Conservation (phyloP, 1,140 invertebrate species). For the Stegodyphus dumicola region DNA sequence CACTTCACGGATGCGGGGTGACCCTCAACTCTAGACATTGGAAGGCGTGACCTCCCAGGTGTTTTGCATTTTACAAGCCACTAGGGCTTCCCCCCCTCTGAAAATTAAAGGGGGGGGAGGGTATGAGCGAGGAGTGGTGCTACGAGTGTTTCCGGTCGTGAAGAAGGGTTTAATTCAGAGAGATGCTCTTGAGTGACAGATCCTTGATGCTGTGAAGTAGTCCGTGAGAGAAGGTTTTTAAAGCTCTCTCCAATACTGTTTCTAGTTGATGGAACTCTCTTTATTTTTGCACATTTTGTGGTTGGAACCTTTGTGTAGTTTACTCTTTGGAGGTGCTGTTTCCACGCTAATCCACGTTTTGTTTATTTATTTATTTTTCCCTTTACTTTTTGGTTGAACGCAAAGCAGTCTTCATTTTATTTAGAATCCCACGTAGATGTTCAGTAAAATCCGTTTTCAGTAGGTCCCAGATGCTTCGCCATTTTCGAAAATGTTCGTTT, state of each 20-base stretch:
- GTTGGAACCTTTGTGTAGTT: not conserved
- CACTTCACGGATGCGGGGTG: not conserved
- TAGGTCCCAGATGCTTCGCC: no score
- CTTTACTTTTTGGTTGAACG: no score
- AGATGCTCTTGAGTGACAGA: not conserved
- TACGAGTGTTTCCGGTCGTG: not conserved
- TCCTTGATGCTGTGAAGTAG: not conserved
- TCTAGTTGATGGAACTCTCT: not conserved
- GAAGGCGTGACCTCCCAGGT: not conserved
- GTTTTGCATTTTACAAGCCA: not conserved
- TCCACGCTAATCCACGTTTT: no score
- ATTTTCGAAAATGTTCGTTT: no score
- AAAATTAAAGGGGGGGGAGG: not conserved
- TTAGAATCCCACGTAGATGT: no score
- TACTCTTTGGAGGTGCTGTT: no score
- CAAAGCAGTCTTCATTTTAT: no score
- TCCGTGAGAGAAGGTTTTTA: not conserved
- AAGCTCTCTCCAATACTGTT: not conserved
- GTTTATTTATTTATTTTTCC: no score
- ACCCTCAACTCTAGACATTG: not conserved
- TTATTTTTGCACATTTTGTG: not conserved
- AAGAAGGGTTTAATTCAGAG: constrained; percentile 1
- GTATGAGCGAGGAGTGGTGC: not conserved
- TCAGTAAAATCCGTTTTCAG: no score
- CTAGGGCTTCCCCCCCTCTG: not conserved